Conservation (phyloP, 2,888 invertebrate species). For the Ochlodes sylvanus region DNA sequence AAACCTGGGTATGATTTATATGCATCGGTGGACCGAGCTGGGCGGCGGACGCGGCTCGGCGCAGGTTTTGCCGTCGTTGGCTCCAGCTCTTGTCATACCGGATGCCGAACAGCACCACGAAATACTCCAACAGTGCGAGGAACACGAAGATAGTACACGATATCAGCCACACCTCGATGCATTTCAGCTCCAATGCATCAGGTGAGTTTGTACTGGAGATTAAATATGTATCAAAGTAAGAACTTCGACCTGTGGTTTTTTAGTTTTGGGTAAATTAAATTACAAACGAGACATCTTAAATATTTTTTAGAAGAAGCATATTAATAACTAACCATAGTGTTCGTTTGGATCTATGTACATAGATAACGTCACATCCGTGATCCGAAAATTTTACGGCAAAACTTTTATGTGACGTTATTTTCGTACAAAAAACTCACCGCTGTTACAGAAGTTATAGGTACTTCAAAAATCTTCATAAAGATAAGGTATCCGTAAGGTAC, state of each 20-base stretch:
- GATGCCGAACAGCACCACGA: slow-evolving; percentile 87
- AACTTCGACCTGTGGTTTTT: not conserved
- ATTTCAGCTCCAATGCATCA: slow-evolving; percentile 86
- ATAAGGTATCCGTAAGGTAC: slow-evolving; percentile 52
- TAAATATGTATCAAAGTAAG: slow-evolving; percentile 36
- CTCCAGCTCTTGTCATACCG: slow-evolving; percentile 88
- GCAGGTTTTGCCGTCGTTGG: slow-evolving; percentile 70
- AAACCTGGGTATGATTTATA: slow-evolving; percentile 76
- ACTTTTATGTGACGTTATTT: no score
- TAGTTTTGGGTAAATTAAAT: no score
- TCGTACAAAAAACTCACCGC: no score
- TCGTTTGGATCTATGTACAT: no score
- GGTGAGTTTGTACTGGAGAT: slow-evolving; percentile 86
- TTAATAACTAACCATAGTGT: no score
- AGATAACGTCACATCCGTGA: no score
- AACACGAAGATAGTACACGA: slow-evolving; percentile 88
- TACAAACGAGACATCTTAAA: no score
- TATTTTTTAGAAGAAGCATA: no score
- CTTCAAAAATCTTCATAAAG: no score
- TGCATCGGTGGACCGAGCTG: slow-evolving; percentile 75
- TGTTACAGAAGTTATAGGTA: no score
- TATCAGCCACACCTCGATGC: slow-evolving; percentile 88
- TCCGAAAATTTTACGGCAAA: no score
- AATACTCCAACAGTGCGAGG: slow-evolving; percentile 86
- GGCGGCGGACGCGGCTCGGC: slow-evolving; percentile 74